Evolutionary conservation across 2,888 invertebrate species (phyloP), one percentile per base, ranked within the genome.

Genomic region (Ectemnius continuus): DNA sequence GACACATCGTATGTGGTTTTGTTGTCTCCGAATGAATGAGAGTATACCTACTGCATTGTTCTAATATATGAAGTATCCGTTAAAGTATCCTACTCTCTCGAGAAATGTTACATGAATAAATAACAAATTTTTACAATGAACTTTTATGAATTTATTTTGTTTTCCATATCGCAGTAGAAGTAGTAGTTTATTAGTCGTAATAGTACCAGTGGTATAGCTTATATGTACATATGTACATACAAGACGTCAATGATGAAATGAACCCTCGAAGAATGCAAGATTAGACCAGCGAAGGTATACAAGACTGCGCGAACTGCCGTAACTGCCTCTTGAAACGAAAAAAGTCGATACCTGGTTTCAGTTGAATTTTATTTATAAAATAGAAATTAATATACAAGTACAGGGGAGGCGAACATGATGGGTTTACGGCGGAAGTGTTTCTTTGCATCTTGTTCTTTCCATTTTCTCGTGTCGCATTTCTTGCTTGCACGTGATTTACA

Each of bases 341-440:
- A 56, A 26, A 14, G 45, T 63, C 45, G 14, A 23, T 47, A 59
- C 61, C 18, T 60, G 16, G 61, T 23, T 47, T 26, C n/a, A 28
- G 14, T 57, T 61, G 70, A 68, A 56, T 81, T 88, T 87, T 87
- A 87, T 88, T 87, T 87, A 85, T 86, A 85, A 84, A 86, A 86
- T 83, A 85, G 83, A 85, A 85, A 86, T 86, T 80, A 88, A 88
- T 88, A 82, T 88, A 88, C 88, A 88, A 83, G 78, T 80, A 84
- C 82, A 83, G 79, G 79, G 84, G 80, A 58, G 26, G 18, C 61
- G 67, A 67, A 71, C 69, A 63, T 67, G 70, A 76, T 73, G 8
- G 64, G 56, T 47, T 28, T 61, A 45, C 65, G 57, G 65, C 61
- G 70, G 52, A 36, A 48, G 64, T 70, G 36, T 65, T 68, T 60